Base-by-base conservation (phyloP, 1,140 invertebrate genomes). In the Theocolax elegans region DNA sequence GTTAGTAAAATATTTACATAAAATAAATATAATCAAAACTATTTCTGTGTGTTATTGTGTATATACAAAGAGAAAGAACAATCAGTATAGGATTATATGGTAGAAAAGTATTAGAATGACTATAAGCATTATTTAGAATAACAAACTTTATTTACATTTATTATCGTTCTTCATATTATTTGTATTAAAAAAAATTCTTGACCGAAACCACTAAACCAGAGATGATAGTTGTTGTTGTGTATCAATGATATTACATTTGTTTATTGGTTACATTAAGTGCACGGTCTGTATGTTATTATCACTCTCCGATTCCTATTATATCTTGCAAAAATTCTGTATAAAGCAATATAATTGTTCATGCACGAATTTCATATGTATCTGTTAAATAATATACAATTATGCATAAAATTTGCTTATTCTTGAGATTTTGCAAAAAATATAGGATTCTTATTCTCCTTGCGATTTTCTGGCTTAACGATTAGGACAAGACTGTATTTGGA, bases 81-180 rank as follows among this genome's bases (percentile, higher is more conserved):
- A n/a, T n/a, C n/a, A n/a, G n/a, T n/a, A n/a, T n/a, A n/a, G n/a
- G n/a, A n/a, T n/a, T n/a, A n/a, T n/a, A n/a, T n/a, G n/a, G n/a
- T n/a, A n/a, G n/a, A n/a, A n/a, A n/a, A n/a, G n/a, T n/a, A n/a
- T n/a, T n/a, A n/a, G n/a, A n/a, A n/a, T n/a, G n/a, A n/a, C n/a
- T n/a, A n/a, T n/a, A n/a, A n/a, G n/a, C 19, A 25, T 56, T 49
- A 35, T 8, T 68, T 77, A 75, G 73, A 79, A 79, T 82, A 83
- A 83, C 79, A 83, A 83, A 83, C 69, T 82, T 81, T 83, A 83
- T 83, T 83, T 80, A 83, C 79, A 83, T 80, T 77, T 71, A 75
- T 74, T 62, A 70, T 73, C 48, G 9, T 60, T 62, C 48, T 38
- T 64, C 40, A 71, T 66, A 17, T 25, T 63, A 31, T 12, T 17